A percentile compares a stretch with the other conserved stretches of the same genome.
These are phyloP conservation scores for Allolobophora icterica DNA, from an alignment of 2,888 invertebrate species.

Conservation along the genomic window DNA sequence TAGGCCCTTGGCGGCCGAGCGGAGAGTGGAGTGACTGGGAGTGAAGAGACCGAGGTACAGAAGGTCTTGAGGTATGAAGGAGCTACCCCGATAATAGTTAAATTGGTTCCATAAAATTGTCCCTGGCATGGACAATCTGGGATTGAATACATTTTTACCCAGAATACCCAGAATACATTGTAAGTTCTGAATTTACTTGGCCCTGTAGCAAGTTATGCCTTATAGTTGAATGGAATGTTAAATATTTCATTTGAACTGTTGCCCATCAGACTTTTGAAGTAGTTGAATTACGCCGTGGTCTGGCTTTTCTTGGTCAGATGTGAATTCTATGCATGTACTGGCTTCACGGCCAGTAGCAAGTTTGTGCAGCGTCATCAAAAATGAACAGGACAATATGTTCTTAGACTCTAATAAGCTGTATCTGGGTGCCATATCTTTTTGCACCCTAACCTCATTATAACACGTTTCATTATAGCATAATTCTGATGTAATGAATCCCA, in stretches of 20 bases:
- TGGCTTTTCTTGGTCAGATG: neutral
- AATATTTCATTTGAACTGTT: neutral
- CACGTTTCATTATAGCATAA: neutral
- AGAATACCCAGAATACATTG: neutral
- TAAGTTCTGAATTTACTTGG: neutral
- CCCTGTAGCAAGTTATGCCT: neutral
- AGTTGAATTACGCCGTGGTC: neutral
- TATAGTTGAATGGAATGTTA: neutral
- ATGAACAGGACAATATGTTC: neutral
- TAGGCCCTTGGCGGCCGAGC: too few species aligned
- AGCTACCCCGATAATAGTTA: too few species aligned
- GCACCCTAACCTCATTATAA: neutral
- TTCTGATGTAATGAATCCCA: neutral
- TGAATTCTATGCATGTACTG: neutral
- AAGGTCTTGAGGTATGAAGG: too few species aligned
- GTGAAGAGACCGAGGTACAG: too few species aligned
- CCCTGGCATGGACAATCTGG: neutral
- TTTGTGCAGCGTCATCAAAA: too few species aligned
- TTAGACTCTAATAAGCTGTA: too few species aligned
- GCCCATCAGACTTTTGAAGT: neutral
- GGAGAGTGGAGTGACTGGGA: too few species aligned
- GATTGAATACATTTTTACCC: neutral
- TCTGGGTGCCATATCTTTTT: too few species aligned
- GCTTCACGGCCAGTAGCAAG: neutral
- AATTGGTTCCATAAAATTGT: neutral